Base-by-base conservation (phyloP, 2,113 vertebrate species). In the Macquaria ambigua region DNA sequence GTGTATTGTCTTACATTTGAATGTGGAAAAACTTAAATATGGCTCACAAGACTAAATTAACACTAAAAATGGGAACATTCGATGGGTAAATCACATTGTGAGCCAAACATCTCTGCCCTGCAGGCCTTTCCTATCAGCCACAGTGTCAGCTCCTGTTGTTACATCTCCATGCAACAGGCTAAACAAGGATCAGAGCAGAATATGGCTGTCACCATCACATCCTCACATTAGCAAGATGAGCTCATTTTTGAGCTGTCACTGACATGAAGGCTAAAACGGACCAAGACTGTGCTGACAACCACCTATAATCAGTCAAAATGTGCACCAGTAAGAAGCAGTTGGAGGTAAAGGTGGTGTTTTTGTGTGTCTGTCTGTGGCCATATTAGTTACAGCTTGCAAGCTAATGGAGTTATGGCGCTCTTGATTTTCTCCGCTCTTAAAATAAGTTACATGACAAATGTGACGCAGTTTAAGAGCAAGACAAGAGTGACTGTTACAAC, bases 31-130 rank as follows among this genome's bases (percentile, higher is more conserved):
- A 37, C 3, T 21, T 68, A 78, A 83, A 84, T 50, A 41, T 28
- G 46, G 23, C 82, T 67, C 48, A 62, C 48, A 48, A 16, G 76
- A 83, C 72, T 68, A 59, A 79, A 72, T 69, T 20, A 63, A 70
- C 21, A 53, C 74, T 58, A 34, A 62, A 74, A 76, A n/a, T 41
- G 4, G 55, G 28, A 75, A 16, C 62, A 9, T 74, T 15, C 82
- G 69, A 91, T 31, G 79, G 63, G 18, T 50, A 79, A 90, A 89
- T 90, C 79, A 56, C 67, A 87, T 72, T 83, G 78, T 14, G 70
- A 55, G 73, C 20, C 23, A 46, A 80, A 74, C 82, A 64, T 77
- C 70, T 82, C 59, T 80, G 71, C 41, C 76, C 85, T 6, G 81
- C 76, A 66, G 85, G 74, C 67, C 8, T 71, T 55, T 87, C 21